These are phyloP conservation scores for Parauchenoglanis punctatus DNA, from an alignment of 2,797 vertebrate species.

Conservation along the genomic window DNA sequence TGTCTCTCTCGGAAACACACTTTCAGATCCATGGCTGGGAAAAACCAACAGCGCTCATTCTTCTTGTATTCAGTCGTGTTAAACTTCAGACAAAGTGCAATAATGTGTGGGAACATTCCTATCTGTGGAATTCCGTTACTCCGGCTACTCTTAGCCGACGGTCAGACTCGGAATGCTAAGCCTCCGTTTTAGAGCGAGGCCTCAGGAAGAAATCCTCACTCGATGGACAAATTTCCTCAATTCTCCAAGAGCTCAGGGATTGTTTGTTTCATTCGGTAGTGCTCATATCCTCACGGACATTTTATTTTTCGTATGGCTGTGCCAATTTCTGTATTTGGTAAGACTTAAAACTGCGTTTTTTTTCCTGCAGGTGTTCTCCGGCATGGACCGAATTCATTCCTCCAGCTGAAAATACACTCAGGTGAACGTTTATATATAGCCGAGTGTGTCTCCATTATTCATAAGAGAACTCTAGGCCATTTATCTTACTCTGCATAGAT, in stretches of 20 bases:
- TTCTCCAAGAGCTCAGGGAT: constrained; percentile 50
- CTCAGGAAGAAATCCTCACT: constrained; percentile 53
- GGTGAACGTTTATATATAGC: constrained; percentile 85
- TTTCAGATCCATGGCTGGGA: constrained; percentile 36
- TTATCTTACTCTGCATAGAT: constrained; percentile 90
- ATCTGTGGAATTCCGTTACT: constrained; percentile 51
- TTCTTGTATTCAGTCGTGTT: constrained; percentile 39
- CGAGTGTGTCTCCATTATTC: constrained; percentile 84
- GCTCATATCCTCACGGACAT: constrained; percentile 1
- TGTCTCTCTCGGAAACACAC: background rate
- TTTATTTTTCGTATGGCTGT: background rate
- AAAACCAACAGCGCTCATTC: constrained; percentile 27
- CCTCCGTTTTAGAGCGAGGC: constrained; percentile 52
- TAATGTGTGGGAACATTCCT: constrained; percentile 40
- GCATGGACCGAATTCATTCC: background rate
- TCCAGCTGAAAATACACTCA: constrained; percentile 69
- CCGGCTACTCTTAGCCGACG: constrained; percentile 52
- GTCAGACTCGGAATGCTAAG: constrained; percentile 56
- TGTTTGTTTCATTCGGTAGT: constrained; percentile 47
- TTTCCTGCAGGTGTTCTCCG: constrained; percentile 13
- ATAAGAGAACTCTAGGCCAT: constrained; percentile 82
- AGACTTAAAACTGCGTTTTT: background rate
- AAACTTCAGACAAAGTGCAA: constrained; percentile 50
- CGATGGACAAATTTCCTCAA: constrained; percentile 56
- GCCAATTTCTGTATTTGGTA: background rate